Percentiles rank a stretch among this genome's conserved stretches.
These are phyloP conservation scores for Drosophila parthenogenetica DNA, from an alignment of 2,888 invertebrate genomes.

Conservation along the genomic window DNA sequence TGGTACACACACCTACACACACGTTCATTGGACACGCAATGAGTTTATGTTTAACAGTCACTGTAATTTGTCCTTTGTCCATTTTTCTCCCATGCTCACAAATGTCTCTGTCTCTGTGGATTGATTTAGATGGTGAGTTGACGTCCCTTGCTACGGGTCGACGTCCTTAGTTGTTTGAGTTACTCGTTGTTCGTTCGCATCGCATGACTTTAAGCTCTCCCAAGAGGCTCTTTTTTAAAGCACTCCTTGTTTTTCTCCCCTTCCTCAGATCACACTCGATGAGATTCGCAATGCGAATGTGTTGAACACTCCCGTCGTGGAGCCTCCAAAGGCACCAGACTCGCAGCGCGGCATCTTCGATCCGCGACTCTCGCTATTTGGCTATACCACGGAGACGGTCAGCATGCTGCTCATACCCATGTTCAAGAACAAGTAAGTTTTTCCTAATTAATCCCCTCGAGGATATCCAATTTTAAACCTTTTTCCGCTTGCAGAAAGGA, in stretches of 20 bases:
- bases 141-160: conserved; percentile 25
- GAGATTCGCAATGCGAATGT: conserved; percentile 89
- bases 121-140: conserved; percentile 77
- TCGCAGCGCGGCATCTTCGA: conserved; percentile 88
- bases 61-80: conserved; percentile 16
- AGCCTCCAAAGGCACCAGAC: conserved; percentile 65
- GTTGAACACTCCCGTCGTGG: conserved; percentile 63
- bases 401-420: conserved; percentile 97
- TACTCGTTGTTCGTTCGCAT: conserved; percentile 26
- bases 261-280: conserved; percentile 91
- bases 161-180: conserved; percentile 38
- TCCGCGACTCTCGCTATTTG: conserved; percentile 94
- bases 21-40: conserved; percentile 21
- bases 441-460: neutral
- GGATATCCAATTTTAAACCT: neutral
- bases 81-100: conserved; percentile 56
- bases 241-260: neutral
- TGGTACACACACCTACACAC: conserved; percentile 24
- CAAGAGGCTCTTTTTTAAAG: conserved; percentile 2
- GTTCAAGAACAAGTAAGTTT: conserved; percentile 94
- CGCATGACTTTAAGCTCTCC: conserved; percentile 35
- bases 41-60: conserved; percentile 20
- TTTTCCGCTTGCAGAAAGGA: conserved; percentile 90
- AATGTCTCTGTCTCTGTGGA: conserved; percentile 50
- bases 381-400: conserved; percentile 98